Base-by-base conservation (phyloP, 2,888 invertebrate species). In the Athetis lepigone region DNA sequence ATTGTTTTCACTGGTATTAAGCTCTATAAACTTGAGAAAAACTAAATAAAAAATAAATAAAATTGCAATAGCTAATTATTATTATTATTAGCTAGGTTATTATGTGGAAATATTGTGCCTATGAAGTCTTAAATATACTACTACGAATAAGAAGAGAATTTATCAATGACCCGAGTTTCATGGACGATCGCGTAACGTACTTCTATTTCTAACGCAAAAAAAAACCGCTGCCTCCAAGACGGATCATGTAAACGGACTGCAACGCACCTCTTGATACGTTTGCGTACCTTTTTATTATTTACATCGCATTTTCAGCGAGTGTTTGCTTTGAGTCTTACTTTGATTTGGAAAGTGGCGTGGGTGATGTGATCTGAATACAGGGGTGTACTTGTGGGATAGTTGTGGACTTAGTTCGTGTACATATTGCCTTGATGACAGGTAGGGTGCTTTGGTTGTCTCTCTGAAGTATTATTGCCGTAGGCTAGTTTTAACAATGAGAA, bases 221-320 rank as follows among this genome's bases (percentile, higher is more conserved):
- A 16, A 39, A 36, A 7, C 2, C 33, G 39, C 2, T n/a, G 27
- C 11, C 23, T 4, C 16, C 9, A 36, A 51, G 29, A 27, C 4
- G 52, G 27, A 27, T 16, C 36, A 39, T 72, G 65, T 64, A 11
- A 46, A 64, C 18, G 23, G 6, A 7, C 51, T 47, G 16, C 52
- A 36, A 72, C 77, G 80, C 84, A 86, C 92, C 92, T 79, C 51
- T 56, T 16, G 37, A 52, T 65, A 56, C 51, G 47, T 74, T 56
- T 73, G 74, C 80, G 84, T 86, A 86, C 93, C 93, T 91, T 92
- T 94, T 94, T 94, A 94, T 94, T 94, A 95, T 95, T 94, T 95
- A 94, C 91, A 92, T 86, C 92, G 89, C 92, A 94, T 94, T 94
- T 94, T 93, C 94, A 91, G 89, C 92, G 93, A 93, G 94, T 94